Base-by-base conservation (phyloP, 2,113 vertebrate genomes). In the Pagrus major region DNA sequence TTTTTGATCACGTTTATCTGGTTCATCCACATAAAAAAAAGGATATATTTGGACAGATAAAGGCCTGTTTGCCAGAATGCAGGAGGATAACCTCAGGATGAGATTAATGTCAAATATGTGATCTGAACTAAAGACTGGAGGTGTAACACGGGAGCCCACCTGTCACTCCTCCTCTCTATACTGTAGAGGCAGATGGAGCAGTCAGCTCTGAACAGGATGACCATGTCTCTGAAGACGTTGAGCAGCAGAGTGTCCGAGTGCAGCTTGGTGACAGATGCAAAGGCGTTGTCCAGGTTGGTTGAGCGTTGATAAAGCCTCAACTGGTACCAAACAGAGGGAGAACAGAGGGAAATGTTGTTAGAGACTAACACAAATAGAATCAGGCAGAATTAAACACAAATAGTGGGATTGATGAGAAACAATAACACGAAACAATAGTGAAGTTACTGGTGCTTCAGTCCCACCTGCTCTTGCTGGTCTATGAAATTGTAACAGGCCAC, bases 141-240 rank as follows among this genome's bases (percentile, higher is more conserved):
- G 10, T 52, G 9, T 35, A 20, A 23, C 12, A 11, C 14, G 23
- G 33, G 27, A 51, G 89, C 96, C 92, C 85, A 99, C 98, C 97
- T 93, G 84, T 98, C 97, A 4, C 92, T 94, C 78, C 89, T 96
- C 88, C 84, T 96, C 92, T 97, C 97, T 85, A 99, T 95, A 93
- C 97, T 97, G 76, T 99, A 99, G 77, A 99, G 96, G 90, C 97
- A 98, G 94, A 99, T 98, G 83, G 96, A 97, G 91, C 98, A 99
- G 93, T 99, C 98, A 2, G 95, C 96, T 89, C 97, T 94, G 88
- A 99, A 99, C 80, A 99, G 80, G 90, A 98, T 96, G 44, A 98
- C 91, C 77, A 97, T 96, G 92, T 99, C 96, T 85, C 96, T 95
- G 93, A 99, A 99, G 72, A 99, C 97, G 88, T 97, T 99, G 64